Evolutionary conservation across 2,888 invertebrate species (phyloP).

Genomic region (Congeria kusceri): DNA sequence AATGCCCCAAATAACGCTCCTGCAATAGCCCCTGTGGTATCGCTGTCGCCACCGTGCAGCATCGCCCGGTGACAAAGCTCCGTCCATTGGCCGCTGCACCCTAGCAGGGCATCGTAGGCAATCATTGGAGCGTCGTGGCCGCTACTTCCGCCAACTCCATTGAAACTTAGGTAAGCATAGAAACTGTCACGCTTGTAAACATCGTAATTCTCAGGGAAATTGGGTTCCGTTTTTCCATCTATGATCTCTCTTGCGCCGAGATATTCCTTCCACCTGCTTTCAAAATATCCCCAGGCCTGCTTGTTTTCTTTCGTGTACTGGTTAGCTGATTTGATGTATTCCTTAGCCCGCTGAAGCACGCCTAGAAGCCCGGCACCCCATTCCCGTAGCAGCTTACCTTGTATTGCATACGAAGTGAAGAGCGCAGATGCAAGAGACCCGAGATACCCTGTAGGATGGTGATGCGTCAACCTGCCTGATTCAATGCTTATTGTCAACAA

Average conservation of each 20-base stretch:
- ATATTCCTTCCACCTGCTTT: conserved; percentile 81
- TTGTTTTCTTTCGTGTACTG: too few species aligned
- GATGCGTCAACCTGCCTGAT: conserved; percentile 83
- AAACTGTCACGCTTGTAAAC: too few species aligned
- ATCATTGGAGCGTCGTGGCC: conserved; percentile 85
- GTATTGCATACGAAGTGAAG: too few species aligned
- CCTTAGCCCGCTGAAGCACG: conserved; percentile 60
- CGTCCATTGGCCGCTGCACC: conserved; percentile 74
- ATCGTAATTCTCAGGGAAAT: background rate
- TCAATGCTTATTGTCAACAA: conserved; percentile 82
- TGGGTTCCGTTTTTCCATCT: conserved; percentile 72
- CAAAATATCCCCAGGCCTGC: too few species aligned
- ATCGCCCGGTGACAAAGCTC: conserved; percentile 79
- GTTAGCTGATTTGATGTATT: too few species aligned
- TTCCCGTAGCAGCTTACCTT: too few species aligned
- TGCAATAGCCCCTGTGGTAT: conserved; percentile 84
- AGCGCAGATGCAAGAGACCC: too few species aligned
- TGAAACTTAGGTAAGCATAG: too few species aligned
- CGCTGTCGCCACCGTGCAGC: conserved; percentile 84
- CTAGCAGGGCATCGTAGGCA: conserved; percentile 83
- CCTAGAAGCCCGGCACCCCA: conserved; percentile 81
- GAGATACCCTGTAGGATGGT: too few species aligned
- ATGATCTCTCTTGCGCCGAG: conserved; percentile 61
- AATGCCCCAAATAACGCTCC: conserved; percentile 81
- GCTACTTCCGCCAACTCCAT: conserved; percentile 76